Evolutionary conservation across 2,888 invertebrate species (phyloP), one percentile per base, ranked within the genome.

Genomic region (Busseola fusca): DNA sequence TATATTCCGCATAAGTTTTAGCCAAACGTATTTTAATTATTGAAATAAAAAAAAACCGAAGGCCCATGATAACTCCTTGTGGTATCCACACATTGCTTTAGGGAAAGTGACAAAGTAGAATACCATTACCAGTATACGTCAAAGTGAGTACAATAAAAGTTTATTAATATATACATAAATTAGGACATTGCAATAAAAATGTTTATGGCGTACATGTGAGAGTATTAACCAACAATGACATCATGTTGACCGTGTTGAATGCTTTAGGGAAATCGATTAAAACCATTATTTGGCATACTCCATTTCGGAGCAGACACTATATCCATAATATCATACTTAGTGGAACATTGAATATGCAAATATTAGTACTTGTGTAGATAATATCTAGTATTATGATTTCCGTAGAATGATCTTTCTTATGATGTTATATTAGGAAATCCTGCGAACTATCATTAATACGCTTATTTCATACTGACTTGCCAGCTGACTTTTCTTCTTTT

Each of bases 241-340:
- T 59, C 27, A 70, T 70, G 60, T 60, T 63, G 27, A 69, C 56
- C 25, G 62, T 63, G 42, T 69, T 6, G 21, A 70, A 80, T 50
- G 80, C 69, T 30, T 59, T 14, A 59, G 57, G n/a, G 54, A 67
- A 69, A 69, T 76, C 80, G 45, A 69, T 65, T 63, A 63, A 66
- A 59, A 71, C 62, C 37, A 60, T 75, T 75, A 52, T 59, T 67
- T 40, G 67, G 45, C 52, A 64, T 48, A 64, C 42, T 68, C 30
- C 10, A 79, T 64, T 63, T 54, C 12, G 21, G 34, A 62, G 7
- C 21, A 25, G 45, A 68, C 42, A 37, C 25, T 65, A 63, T n/a
- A 67, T 64, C 16, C 30, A 57, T 64, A 60, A 25, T 27, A 37
- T 64, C 16, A 64, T n/a, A 45, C 30, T 64, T 42, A 64, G n/a